Percentiles rank a stretch among this genome's conserved stretches.
Evolutionary conservation across 2,113 vertebrate genomes (phyloP).

Genomic region (Paradoxurus hermaphroditus): DNA sequence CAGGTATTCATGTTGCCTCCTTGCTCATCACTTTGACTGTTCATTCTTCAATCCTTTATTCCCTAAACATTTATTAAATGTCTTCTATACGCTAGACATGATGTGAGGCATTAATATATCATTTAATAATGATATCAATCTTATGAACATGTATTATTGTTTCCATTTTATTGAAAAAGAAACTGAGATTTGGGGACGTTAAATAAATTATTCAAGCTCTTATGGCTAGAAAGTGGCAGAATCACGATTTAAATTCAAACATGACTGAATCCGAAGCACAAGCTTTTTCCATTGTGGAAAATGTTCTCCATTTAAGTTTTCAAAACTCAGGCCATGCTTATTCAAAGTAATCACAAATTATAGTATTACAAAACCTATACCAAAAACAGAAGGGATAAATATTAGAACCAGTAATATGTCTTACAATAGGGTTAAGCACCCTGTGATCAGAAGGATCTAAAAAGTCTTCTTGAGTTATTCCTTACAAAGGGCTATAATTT

Average conservation of each 20-base stretch:
- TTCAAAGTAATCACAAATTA: not conserved
- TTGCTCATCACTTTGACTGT: not conserved
- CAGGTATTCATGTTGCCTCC: not conserved
- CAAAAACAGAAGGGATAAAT: not conserved
- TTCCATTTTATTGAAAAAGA: not conserved
- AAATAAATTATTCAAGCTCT: not conserved
- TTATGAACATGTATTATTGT: not conserved
- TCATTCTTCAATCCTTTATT: not conserved
- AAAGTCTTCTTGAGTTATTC: not conserved
- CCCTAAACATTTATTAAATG: not conserved
- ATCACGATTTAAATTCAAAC: fast-evolving
- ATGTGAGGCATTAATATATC: not conserved
- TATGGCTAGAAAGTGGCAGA: not conserved
- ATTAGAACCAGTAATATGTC: not conserved
- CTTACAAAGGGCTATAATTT: not conserved
- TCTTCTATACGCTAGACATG: not conserved
- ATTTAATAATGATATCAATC: not conserved
- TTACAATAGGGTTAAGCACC: not conserved
- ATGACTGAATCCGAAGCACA: not conserved
- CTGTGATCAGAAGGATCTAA: not conserved
- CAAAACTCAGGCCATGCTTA: not conserved
- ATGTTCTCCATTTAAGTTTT: not conserved
- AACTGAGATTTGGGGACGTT: not conserved
- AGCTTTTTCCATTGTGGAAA: not conserved
- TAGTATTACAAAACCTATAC: not conserved